Evolutionary conservation across 2,797 vertebrate genomes (phyloP).

Genomic region (Pterois miles): DNA sequence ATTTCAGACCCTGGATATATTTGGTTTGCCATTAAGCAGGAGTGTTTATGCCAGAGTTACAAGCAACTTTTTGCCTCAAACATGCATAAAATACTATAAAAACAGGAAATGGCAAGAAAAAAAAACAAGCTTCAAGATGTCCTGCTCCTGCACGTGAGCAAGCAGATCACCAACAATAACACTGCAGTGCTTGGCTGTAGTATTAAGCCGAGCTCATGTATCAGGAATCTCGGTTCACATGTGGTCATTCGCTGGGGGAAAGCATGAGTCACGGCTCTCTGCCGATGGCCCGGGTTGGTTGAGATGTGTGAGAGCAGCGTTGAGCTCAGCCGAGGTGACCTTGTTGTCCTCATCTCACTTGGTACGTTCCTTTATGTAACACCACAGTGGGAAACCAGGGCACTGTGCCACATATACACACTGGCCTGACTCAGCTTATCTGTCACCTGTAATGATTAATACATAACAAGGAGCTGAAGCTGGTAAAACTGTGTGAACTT

Average conservation of each 20-base stretch:
- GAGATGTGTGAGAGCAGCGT: slow-evolving; percentile 12
- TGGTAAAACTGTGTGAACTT: slow-evolving; percentile 8
- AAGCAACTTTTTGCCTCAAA: not conserved
- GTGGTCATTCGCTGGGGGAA: slow-evolving; percentile 55
- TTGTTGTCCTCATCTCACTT: slow-evolving; percentile 48
- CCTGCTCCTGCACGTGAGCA: slow-evolving; percentile 50
- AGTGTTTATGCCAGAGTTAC: not conserved
- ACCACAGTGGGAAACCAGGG: slow-evolving; percentile 56
- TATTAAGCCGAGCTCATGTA: slow-evolving; percentile 51
- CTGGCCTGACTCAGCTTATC: slow-evolving; percentile 55
- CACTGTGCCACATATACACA: slow-evolving; percentile 66
- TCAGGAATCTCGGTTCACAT: slow-evolving; percentile 69
- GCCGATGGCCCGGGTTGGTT: not conserved
- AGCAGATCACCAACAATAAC: slow-evolving; percentile 50
- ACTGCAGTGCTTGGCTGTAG: slow-evolving; percentile 47
- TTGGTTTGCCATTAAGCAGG: not conserved
- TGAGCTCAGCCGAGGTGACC: slow-evolving; percentile 24
- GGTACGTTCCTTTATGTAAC: slow-evolving; percentile 52
- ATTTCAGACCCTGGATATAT: too few relatives aligned
- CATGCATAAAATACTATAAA: too few relatives aligned
- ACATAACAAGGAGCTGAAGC: not conserved
- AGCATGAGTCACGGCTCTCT: slow-evolving; percentile 56
- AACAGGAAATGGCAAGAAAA: not conserved
- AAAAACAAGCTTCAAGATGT: not conserved
- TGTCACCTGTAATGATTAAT: slow-evolving; percentile 59